Percentiles rank a stretch among this genome's conserved stretches.
phyloP scores from a whole-genome alignment of 2,113 vertebrate genomes.

The Thalassarche chlororhynchos region DNA sequence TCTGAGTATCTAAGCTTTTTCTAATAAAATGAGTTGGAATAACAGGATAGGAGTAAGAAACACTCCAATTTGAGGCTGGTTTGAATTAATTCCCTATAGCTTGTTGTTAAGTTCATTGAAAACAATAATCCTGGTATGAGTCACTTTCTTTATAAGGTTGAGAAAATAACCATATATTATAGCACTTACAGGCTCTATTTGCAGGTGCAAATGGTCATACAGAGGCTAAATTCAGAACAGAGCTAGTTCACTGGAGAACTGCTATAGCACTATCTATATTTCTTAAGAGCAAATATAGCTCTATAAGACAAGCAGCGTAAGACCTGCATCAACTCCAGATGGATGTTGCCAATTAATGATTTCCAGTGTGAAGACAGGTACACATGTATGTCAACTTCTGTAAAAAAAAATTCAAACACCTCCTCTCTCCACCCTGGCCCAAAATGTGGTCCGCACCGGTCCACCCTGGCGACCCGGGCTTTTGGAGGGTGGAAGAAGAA shows the following conservation, averaged over 20 bases:
- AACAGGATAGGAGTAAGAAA: constrained; percentile 72
- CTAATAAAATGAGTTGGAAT: constrained; percentile 83
- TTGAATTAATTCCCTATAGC: constrained; percentile 56
- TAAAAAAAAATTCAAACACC: neutral
- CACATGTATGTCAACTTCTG: neutral
- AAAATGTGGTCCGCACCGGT: neutral
- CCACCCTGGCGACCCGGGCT: neutral
- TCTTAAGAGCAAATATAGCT: neutral
- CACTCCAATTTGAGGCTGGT: constrained; percentile 24
- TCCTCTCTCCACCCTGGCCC: neutral
- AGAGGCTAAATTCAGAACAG: constrained; percentile 14
- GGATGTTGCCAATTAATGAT: neutral
- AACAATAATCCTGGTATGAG: constrained; percentile 20
- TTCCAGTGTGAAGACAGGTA: neutral
- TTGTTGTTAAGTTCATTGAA: constrained; percentile 53
- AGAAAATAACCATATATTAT: neutral
- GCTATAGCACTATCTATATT: neutral
- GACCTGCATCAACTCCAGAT: neutral
- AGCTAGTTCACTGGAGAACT: constrained; percentile 5
- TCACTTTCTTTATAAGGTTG: neutral
- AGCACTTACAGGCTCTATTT: neutral
- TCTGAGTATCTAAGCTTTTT: constrained; percentile 79
- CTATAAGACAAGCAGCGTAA: neutral
- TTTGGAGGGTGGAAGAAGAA: neutral
- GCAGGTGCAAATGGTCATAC: neutral